Base-by-base conservation (phyloP, 1,140 invertebrate genomes). In the Cephus cinctus region DNA sequence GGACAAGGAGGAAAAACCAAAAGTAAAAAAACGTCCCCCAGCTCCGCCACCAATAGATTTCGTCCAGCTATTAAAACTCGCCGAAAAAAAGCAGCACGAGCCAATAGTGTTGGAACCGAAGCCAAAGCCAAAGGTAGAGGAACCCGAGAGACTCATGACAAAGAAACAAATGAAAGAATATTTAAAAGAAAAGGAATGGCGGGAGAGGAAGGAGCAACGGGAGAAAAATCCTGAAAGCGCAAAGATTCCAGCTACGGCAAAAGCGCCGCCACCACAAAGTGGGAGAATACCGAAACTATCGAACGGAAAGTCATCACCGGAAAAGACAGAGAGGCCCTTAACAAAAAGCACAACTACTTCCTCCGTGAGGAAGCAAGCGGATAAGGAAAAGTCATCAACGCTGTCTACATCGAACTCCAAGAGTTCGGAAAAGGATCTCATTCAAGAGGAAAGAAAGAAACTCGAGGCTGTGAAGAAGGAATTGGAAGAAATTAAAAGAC, bases 1-100 rank as follows among this genome's bases (percentile, higher is more conserved):
- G 39, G 77, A 75, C 34, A 77, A 71, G 47, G 71, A 80, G 22
- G 75, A 77, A 12, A 86, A 85, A 58, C 62, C 77, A 6, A 84
- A 85, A 60, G 66, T 78, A 0, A 83, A 82, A 32, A 73, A 73
- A 66, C 76, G 62, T 41, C 66, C 79, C 3, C 63, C 78, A 19
- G 67, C 78, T 4, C 86, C 88, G 21, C 88, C 89, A 1, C 83
- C 84, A 11, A 80, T 90, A 65, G 84, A 88, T 69, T 92, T 89
- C 60, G 71, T 80, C 53, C 80, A 86, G 34, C 59, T 94, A 14
- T 61, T 94, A 0, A 88, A 90, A 69, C 68, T 94, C 11, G 91
- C 90, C 5, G 86, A 88, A 54, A 81, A 90, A 64, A 93, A 94
- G 65, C 89, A 92, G 55, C 79, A 83, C 68, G 88, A 92, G 69